Percentiles rank a stretch among this genome's conserved stretches.
Conservation (phyloP, 2,113 vertebrate species). For the Rhineura floridana region DNA sequence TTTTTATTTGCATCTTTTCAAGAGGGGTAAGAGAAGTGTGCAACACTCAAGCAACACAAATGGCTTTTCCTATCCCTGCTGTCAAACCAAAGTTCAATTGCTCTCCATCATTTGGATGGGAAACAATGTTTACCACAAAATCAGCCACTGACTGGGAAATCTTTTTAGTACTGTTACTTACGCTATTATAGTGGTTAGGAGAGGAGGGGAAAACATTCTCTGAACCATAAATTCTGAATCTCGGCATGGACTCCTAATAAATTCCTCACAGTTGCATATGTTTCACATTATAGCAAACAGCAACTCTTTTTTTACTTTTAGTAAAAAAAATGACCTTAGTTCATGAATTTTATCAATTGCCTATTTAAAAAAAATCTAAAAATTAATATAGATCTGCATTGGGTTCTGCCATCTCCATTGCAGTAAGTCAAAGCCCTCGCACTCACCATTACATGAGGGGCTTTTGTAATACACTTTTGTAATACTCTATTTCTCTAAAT, state of each 20-base stretch:
- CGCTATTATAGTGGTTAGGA: background rate
- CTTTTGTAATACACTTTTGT: background rate
- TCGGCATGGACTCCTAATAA: background rate
- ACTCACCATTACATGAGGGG: background rate
- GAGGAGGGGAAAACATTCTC: background rate
- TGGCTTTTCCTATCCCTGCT: background rate
- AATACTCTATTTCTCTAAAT: background rate
- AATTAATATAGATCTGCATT: background rate
- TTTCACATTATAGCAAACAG: background rate
- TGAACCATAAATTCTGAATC: background rate
- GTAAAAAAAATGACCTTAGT: constrained; percentile 9
- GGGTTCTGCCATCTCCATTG: background rate
- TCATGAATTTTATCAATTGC: background rate
- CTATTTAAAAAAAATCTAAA: background rate
- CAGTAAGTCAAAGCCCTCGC: background rate
- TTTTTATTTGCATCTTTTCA: background rate
- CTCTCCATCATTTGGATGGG: constrained; percentile 8
- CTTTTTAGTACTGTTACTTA: background rate
- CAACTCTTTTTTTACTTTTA: background rate
- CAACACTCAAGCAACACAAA: background rate
- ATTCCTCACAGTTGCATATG: background rate
- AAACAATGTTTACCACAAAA: constrained; percentile 17
- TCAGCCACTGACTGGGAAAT: constrained; percentile 7
- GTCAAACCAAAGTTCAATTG: background rate
- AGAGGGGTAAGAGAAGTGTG: background rate